Base-by-base conservation (phyloP, 2,113 vertebrate genomes). In the Enhydra lutris region DNA sequence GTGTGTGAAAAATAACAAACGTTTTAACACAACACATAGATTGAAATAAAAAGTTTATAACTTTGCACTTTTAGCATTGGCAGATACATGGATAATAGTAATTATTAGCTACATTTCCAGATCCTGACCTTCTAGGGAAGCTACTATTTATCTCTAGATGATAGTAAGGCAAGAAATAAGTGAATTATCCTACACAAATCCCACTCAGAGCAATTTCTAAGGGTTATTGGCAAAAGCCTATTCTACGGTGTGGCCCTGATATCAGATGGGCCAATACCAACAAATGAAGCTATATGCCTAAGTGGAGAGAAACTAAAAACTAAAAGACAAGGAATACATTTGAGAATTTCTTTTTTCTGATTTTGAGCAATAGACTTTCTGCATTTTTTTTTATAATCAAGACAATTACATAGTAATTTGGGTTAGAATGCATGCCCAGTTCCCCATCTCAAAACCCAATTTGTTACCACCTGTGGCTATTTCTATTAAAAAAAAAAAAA, bases 401-500 rank as follows among this genome's bases (percentile, higher is more conserved):
- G 98, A 98, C 97, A 98, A 98, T 98, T 99, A 98, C 97, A 95
- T 79, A 97, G 97, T 98, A 98, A 99, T 99, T 98, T 99, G 98
- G 98, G 98, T 99, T 98, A 98, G 97, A 99, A 99, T 99, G 94
- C 96, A 92, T 97, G 97, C 98, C 98, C 98, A 95, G 97, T 98
- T 99, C 96, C 97, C 96, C 93, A 97, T 98, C 98, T 99, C 97
- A 98, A 98, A 99, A 99, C 98, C 94, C 98, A 98, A 99, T 99
- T 99, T 99, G 98, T 98, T 98, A 98, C 99, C 99, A 99, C 99
- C 99, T 99, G 98, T 99, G 99, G 99, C 98, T 99, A 99, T 99
- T 99, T 98, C 98, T 99, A 98, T 99, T 99, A 98, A 97, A 98
- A 95, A 93, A 95, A 99, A 98, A 97, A 97, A 95, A 93, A 95